Evolutionary conservation across 2,888 invertebrate species (phyloP).

Genomic region (Lottia scabra): DNA sequence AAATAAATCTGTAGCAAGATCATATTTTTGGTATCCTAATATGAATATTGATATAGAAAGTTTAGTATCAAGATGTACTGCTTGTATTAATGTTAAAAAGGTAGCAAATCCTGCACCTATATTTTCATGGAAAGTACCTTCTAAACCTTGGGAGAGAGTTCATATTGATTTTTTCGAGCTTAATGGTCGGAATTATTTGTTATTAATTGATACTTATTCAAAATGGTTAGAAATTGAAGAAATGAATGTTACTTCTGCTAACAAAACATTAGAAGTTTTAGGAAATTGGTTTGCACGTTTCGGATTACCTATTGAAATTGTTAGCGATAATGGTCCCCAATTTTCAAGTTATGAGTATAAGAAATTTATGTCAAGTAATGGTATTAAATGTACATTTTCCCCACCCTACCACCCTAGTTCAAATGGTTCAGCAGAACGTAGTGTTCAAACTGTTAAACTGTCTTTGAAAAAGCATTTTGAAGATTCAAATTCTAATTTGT

Average conservation of each 20-base stretch:
- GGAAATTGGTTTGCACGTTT: too few species aligned
- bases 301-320: too few species aligned
- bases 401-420: conserved; percentile 40
- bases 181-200: conserved; percentile 34
- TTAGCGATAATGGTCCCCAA: too few species aligned
- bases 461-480: conserved; percentile 1
- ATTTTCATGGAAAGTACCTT: conserved; percentile 47
- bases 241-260: too few species aligned
- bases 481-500: neutral
- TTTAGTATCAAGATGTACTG: conserved; percentile 20
- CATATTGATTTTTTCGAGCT: conserved; percentile 49
- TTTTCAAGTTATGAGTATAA: conserved; percentile 22
- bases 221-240: conserved; percentile 39
- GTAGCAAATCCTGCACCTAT: conserved; percentile 33
- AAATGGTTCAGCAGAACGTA: conserved; percentile 31
- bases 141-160: conserved; percentile 37
- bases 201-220: conserved; percentile 40
- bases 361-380: conserved; percentile 24
- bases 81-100: conserved; percentile 31
- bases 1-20: conserved; percentile 35
- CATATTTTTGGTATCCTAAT: conserved; percentile 40
- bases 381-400: conserved; percentile 25
- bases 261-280: too few species aligned
- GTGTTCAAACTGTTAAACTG: conserved; percentile 37
- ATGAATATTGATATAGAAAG: conserved; percentile 32